Conservation (phyloP, 1,140 invertebrate species). For the Megalonaias nervosa region DNA sequence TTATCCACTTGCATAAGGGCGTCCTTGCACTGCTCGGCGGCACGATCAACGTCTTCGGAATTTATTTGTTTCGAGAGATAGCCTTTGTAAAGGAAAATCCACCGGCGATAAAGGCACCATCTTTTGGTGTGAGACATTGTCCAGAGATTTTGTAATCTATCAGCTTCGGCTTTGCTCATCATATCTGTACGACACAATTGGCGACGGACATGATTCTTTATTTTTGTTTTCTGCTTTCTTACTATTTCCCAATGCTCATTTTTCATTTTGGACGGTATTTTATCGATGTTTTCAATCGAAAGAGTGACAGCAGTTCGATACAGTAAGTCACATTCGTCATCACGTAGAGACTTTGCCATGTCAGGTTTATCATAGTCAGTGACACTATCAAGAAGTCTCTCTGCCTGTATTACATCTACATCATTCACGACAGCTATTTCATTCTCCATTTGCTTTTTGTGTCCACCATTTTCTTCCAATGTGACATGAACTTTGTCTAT, state of each 20-base stretch:
- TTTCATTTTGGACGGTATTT: conserved; percentile 1
- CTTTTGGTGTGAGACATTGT: conserved; percentile 51
- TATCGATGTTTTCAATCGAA: conserved; percentile 22
- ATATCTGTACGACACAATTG: conserved; percentile 22
- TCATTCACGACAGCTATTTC: conserved; percentile 25
- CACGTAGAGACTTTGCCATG: no score
- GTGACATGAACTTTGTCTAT: no score
- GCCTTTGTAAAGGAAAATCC: conserved; percentile 53
- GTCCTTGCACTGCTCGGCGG: conserved; percentile 45
- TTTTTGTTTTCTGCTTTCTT: conserved; percentile 29
- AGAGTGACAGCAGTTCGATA: conserved; percentile 8
- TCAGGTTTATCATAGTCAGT: background rate
- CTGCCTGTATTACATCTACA: conserved; percentile 17
- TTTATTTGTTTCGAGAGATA: conserved; percentile 35
- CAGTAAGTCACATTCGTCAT: no score
- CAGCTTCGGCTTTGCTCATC: conserved; percentile 47
- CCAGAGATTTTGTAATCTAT: conserved; percentile 50
- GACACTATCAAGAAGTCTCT: conserved; percentile 18
- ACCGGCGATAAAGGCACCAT: conserved; percentile 67
- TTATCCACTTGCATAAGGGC: conserved; percentile 58
- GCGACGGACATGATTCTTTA: conserved; percentile 18
- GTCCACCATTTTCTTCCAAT: no score
- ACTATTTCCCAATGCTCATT: conserved; percentile 14
- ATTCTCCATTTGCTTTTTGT: conserved; percentile 11
- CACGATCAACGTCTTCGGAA: conserved; percentile 39